A percentile compares a stretch with the other conserved stretches of the same genome.
Evolutionary conservation across 2,888 invertebrate genomes (phyloP).

Genomic region (Ochropacha duplaris): DNA sequence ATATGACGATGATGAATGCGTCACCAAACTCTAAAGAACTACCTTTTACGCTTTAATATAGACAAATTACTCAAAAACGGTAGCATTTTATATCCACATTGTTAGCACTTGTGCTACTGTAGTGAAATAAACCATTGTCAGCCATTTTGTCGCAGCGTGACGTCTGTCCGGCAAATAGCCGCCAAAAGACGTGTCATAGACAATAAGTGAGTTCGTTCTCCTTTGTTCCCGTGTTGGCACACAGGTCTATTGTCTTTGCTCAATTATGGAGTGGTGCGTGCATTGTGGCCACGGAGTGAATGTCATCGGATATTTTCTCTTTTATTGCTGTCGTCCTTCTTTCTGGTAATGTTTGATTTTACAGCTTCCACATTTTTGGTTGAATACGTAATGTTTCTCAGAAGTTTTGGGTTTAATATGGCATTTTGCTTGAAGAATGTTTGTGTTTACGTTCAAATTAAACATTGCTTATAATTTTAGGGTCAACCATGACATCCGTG

Average conservation of each 20-base stretch:
- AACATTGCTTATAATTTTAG: background rate
- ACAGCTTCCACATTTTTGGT: constrained; percentile 69
- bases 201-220: constrained; percentile 48
- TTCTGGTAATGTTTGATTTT: constrained; percentile 51
- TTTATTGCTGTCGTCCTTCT: constrained; percentile 49
- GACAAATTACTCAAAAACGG: constrained; percentile 62
- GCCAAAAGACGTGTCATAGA: constrained; percentile 56
- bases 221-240: constrained; percentile 55
- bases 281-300: constrained; percentile 57
- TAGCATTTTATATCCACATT: constrained; percentile 60
- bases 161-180: constrained; percentile 64
- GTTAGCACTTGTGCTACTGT: constrained; percentile 35
- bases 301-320: constrained; percentile 61
- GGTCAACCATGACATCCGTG: background rate
- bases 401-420: constrained; percentile 22
- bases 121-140: constrained; percentile 34
- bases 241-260: constrained; percentile 72
- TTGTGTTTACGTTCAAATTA: background rate
- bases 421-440: background rate
- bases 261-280: constrained; percentile 71
- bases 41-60: constrained; percentile 61
- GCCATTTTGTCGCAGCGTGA: constrained; percentile 62
- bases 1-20: constrained; percentile 8
- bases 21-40: constrained; percentile 21
- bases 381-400: constrained; percentile 51